Evolutionary conservation across 2,113 vertebrate species (phyloP).

Genomic region (Macrotus californicus): DNA sequence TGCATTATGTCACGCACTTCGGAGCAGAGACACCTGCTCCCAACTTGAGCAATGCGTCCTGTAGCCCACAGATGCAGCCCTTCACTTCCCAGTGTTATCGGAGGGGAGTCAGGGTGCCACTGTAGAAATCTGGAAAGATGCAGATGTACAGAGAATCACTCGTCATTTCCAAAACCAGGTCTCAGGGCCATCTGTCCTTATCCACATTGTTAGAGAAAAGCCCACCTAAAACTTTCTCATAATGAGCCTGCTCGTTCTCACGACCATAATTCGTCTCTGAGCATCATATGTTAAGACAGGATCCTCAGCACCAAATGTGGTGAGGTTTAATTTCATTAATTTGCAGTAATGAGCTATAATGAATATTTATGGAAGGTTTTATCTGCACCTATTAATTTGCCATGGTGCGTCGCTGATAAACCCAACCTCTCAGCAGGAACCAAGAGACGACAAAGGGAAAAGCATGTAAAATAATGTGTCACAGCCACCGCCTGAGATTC

Average conservation of each 20-base stretch:
- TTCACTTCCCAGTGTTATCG: not conserved
- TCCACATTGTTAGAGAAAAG: not conserved
- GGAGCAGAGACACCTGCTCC: not conserved
- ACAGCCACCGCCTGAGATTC: slow-evolving; percentile 1
- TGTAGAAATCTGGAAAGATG: not conserved
- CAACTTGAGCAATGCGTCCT: not conserved
- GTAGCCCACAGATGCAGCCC: not conserved
- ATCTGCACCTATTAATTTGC: slow-evolving; percentile 76
- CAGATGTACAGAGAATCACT: not conserved
- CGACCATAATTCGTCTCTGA: slow-evolving; percentile 61
- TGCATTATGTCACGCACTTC: not conserved
- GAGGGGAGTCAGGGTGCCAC: not conserved
- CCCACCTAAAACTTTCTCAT: not conserved
- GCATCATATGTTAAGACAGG: slow-evolving; percentile 54
- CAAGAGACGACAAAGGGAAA: slow-evolving; percentile 48
- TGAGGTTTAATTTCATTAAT: slow-evolving; percentile 76
- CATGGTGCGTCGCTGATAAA: slow-evolving; percentile 62
- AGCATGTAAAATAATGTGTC: slow-evolving; percentile 37
- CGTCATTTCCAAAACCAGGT: not conserved
- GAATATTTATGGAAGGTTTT: slow-evolving; percentile 82
- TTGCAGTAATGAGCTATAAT: slow-evolving; percentile 77
- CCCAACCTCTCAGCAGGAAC: slow-evolving; percentile 49
- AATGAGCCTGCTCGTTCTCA: slow-evolving; percentile 37
- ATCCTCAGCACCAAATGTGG: slow-evolving; percentile 59
- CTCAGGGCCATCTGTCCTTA: not conserved